Evolutionary conservation across 2,888 invertebrate species (phyloP).

Genomic region (Agelastica alni): DNA sequence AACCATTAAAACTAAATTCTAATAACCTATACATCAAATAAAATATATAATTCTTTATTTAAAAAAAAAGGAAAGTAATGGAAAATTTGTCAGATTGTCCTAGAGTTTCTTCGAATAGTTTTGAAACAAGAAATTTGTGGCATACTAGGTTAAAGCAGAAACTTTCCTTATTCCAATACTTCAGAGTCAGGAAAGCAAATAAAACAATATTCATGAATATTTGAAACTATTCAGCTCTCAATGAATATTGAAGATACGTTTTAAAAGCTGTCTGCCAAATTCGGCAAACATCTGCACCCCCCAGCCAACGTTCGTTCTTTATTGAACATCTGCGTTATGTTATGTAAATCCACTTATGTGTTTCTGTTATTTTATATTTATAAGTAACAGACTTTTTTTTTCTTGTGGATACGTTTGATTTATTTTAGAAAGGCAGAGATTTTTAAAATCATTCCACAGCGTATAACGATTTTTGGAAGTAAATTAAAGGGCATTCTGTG

Average conservation of each 20-base stretch:
- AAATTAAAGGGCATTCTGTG: no score
- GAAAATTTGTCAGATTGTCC: conserved; percentile 5
- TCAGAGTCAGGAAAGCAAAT: conserved; percentile 16
- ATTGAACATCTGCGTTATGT: conserved; percentile 22
- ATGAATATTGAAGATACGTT: conserved; percentile 21
- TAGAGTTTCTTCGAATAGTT: conserved; percentile 10
- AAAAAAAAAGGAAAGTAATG: no score
- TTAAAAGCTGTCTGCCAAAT: conserved; percentile 18
- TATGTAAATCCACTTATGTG: conserved; percentile 9
- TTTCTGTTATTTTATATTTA: conserved; percentile 20
- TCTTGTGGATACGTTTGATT: no score
- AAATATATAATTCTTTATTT: no score
- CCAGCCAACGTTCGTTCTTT: conserved; percentile 1
- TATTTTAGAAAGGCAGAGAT: no score
- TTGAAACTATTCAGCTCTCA: conserved; percentile 19
- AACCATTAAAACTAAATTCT: no score
- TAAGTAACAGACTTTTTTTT: no score
- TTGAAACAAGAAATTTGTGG: conserved; percentile 11
- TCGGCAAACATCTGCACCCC: conserved; percentile 20
- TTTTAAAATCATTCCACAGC: no score
- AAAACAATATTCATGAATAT: conserved; percentile 23
- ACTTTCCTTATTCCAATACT: conserved; percentile 18
- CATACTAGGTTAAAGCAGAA: conserved; percentile 9
- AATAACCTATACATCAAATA: no score
- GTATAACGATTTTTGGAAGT: no score